phyloP scores from a whole-genome alignment of 2,797 vertebrate genomes.

The Hozukius guyotensis region DNA sequence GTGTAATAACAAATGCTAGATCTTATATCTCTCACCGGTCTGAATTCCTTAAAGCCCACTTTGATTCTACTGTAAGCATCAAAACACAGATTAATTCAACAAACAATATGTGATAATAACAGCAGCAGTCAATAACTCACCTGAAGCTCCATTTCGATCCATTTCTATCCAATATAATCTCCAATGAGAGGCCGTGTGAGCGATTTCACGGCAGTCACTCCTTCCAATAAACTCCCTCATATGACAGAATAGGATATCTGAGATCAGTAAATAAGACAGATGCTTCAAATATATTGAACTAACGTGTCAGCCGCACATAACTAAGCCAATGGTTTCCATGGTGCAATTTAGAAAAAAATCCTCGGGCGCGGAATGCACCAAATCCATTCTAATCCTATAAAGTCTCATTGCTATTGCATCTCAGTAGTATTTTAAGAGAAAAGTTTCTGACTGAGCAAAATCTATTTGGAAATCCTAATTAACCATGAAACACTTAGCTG shows the following conservation, averaged over 20 bases:
- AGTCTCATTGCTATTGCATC: conserved; percentile 3
- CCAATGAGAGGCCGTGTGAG: conserved; percentile 6
- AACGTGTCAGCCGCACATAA: conserved; percentile 12
- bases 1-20: not conserved
- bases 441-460: conserved; percentile 1
- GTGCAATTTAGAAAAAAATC: conserved; percentile 11
- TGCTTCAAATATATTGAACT: conserved; percentile 31
- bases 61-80: conserved; percentile 7
- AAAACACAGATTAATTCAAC: conserved; percentile 29
- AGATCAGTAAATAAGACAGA: conserved; percentile 42
- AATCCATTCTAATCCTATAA: conserved; percentile 25
- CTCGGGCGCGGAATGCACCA: not conserved
- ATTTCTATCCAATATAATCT: conserved; percentile 42
- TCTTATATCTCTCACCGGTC: not conserved
- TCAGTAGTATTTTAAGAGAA: conserved; percentile 2
- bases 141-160: conserved; percentile 28
- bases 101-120: conserved; percentile 24
- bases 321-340: conserved; percentile 12
- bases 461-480: conserved; percentile 21
- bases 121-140: conserved; percentile 42
- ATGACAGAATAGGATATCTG: conserved; percentile 25
- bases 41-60: conserved; percentile 1
- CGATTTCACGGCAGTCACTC: conserved; percentile 13
- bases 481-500: conserved; percentile 10
- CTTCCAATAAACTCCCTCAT: conserved; percentile 42